phyloP scores from a whole-genome alignment of 1,140 invertebrate genomes.

The Ladona fulva region DNA sequence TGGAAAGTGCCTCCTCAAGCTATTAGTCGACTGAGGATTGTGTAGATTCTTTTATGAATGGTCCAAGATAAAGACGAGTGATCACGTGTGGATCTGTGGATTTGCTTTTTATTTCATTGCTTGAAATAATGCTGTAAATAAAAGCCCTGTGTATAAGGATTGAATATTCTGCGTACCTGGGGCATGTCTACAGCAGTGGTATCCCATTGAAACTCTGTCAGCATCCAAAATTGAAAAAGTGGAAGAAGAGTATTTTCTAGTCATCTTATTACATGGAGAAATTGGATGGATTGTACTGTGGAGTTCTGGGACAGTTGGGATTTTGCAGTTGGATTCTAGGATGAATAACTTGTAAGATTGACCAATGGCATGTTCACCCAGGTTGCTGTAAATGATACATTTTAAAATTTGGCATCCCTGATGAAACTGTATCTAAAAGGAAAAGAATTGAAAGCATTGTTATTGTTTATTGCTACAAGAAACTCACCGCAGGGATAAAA shows the following conservation, averaged over 20 bases:
- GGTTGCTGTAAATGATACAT: not conserved
- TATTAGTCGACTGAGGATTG: not conserved
- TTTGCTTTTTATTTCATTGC: not conserved
- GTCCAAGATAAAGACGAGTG: not conserved
- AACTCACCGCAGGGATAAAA: constrained; percentile 7
- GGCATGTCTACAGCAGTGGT: not conserved
- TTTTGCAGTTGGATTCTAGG: not conserved
- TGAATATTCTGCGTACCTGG: not conserved
- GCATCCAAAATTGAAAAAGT: not conserved
- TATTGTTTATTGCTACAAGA: constrained; percentile 3
- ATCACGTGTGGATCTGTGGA: not conserved
- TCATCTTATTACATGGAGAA: not conserved
- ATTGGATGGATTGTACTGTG: not conserved
- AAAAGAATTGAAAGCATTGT: not conserved
- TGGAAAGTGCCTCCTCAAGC: constrained; percentile 6
- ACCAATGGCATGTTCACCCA: not conserved
- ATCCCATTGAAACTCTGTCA: not conserved
- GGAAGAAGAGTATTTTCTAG: constrained; percentile 6
- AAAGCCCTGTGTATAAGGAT: not conserved
- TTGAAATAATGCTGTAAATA: constrained; percentile 4
- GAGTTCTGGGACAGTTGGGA: not conserved
- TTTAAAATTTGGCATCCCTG: not conserved
- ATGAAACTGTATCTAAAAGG: not conserved
- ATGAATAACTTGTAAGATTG: not conserved
- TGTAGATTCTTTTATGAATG: not conserved